Evolutionary conservation across 2,797 vertebrate genomes (phyloP).

Genomic region (Chiropotes sagulatus): DNA sequence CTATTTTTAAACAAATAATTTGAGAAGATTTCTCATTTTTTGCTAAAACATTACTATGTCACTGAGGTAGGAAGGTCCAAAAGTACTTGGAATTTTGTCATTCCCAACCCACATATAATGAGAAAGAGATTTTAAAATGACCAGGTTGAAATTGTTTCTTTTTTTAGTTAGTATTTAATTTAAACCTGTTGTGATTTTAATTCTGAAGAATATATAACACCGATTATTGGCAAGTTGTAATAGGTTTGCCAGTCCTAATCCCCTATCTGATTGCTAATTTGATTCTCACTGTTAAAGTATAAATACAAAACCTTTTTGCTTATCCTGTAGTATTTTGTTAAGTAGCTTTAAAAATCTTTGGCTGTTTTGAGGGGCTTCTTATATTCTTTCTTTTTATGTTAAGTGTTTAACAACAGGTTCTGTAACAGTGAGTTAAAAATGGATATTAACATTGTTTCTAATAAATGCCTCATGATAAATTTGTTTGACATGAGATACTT

Average conservation of each 20-base stretch:
- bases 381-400: neutral
- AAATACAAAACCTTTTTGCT: constrained; percentile 28
- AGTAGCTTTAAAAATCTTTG: constrained; percentile 4
- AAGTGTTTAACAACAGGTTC: constrained; percentile 40
- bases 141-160: neutral
- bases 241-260: constrained; percentile 8
- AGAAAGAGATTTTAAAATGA: constrained; percentile 15
- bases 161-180: constrained; percentile 27
- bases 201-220: neutral
- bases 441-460: constrained; percentile 40
- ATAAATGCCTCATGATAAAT: constrained; percentile 43
- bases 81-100: constrained; percentile 14
- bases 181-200: constrained; percentile 10
- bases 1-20: neutral
- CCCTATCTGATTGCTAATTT: neutral
- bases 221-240: neutral
- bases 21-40: neutral
- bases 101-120: neutral
- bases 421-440: constrained; percentile 53
- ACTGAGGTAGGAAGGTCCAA: neutral
- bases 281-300: neutral
- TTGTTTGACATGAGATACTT: constrained; percentile 26
- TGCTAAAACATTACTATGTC: neutral
- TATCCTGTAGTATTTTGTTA: neutral
- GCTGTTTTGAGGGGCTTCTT: constrained; percentile 22